These are phyloP conservation scores for Phaonia tiefii DNA, from an alignment of 2,888 invertebrate genomes.

Conservation along the genomic window DNA sequence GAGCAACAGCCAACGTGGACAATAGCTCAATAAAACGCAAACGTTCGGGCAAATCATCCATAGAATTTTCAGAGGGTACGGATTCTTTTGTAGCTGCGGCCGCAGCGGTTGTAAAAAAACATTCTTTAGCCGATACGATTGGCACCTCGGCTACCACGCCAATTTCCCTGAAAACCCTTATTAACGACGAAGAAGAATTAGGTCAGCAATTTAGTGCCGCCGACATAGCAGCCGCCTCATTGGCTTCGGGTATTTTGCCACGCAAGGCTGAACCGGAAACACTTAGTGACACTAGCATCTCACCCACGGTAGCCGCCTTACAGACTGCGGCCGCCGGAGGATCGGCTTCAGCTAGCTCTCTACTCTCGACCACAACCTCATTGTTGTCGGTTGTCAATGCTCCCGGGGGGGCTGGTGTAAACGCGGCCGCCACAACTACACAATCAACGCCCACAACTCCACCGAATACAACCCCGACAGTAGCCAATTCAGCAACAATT, in stretches of 20 bases:
- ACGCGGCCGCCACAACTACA: conserved; percentile 54
- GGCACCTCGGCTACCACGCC: conserved; percentile 77
- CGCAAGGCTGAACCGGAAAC: conserved; percentile 77
- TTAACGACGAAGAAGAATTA: conserved; percentile 76
- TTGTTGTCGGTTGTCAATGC: conserved; percentile 26
- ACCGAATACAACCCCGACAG: conserved; percentile 11
- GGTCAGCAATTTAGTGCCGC: conserved; percentile 74
- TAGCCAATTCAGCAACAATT: conserved; percentile 49
- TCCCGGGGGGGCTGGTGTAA: conserved; percentile 53
- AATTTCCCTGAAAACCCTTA: conserved; percentile 76
- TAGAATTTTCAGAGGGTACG: conserved; percentile 64
- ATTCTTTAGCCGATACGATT: conserved; percentile 76
- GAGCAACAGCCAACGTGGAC: conserved; percentile 60
- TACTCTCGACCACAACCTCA: conserved; percentile 60
- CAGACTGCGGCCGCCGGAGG: conserved; percentile 68
- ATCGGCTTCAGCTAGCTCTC: conserved; percentile 59
- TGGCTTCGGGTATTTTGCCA: conserved; percentile 75
- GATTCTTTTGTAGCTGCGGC: conserved; percentile 65
- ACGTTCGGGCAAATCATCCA: conserved; percentile 63
- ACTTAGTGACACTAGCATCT: conserved; percentile 76
- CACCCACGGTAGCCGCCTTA: conserved; percentile 75
- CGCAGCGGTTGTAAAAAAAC: conserved; percentile 71
- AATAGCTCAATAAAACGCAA: conserved; percentile 68
- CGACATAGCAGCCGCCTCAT: conserved; percentile 75
- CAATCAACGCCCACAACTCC: conserved; percentile 67